phyloP scores from a whole-genome alignment of 2,888 invertebrate species.

The Cotesia congregata region DNA sequence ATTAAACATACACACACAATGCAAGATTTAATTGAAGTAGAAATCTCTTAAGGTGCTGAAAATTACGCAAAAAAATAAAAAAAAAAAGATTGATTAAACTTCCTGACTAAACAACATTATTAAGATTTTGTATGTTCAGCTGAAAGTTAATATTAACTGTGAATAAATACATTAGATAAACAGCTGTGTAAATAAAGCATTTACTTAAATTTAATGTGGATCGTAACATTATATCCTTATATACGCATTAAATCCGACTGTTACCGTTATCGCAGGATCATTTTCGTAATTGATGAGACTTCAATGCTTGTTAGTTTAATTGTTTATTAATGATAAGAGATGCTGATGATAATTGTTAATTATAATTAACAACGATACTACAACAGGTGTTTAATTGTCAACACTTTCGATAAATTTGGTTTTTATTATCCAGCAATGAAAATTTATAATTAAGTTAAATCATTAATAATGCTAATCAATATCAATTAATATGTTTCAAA shows the following conservation, averaged over 20 bases:
- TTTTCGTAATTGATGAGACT: not conserved
- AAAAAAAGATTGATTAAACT: not conserved
- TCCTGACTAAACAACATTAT: not conserved
- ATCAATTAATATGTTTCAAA: not conserved
- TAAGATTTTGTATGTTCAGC: not conserved
- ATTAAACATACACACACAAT: not conserved
- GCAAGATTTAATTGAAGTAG: not conserved
- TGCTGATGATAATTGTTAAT: not conserved
- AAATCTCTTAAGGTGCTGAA: not conserved
- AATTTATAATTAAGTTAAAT: not conserved
- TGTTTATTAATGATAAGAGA: no score
- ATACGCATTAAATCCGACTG: not conserved
- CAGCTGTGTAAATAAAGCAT: not conserved
- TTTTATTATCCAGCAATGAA: no score
- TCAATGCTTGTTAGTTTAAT: no score
- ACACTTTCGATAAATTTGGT: not conserved
- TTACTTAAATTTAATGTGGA: not conserved
- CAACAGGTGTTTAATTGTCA: not conserved
- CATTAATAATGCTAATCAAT: not conserved
- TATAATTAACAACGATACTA: not conserved
- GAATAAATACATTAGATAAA: not conserved
- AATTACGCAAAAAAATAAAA: not conserved
- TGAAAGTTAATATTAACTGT: not conserved
- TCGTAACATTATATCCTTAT: not conserved
- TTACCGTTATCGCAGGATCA: not conserved